Base-by-base conservation (phyloP, 2,888 invertebrate genomes). In the Phaedon cochleariae region DNA sequence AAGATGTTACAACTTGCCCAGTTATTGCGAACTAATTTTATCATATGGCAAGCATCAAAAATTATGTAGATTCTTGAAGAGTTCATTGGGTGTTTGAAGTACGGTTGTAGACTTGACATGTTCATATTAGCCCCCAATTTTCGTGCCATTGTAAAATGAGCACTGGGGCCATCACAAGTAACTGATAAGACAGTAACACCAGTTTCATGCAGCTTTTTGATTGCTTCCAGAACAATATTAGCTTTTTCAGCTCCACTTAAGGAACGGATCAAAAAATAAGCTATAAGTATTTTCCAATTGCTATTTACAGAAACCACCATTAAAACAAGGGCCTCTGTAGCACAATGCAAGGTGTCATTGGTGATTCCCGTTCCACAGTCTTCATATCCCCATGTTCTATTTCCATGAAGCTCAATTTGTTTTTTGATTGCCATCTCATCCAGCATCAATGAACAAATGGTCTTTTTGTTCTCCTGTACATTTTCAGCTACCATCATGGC, bases 381-480 rank as follows among this genome's bases (percentile, higher is more conserved):
- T 54, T 68, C 58, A 34, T 73, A 45, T 20, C 70, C 68, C 45
- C 55, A 29, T n/a, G 70, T 49, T 37, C 70, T 70, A 45, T 61
- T 62, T 29, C 57, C 68, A 15, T 65, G 52, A 31, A 73, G 63
- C 58, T 68, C 70, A 18, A 71, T 53, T 58, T 69, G 71, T 59
- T 73, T 67, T 34, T 49, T 62, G 5, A 63, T 62, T 37, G 63
- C 57, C 45, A 79, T 78, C 67, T 79, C 76, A 67, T 77, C 77
- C 15, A 79, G 62, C 5, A 77, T 60, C 46, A 79, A 53, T 54
- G 68, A 65, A 61, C 72, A 74, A 10, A 73, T 2, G 21, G 68
- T 54, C 54, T 57, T 17, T 58, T 67, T 46, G 12, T 26, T 37
- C 20, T 26, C 10, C 6, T 59, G 12, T 51, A 69, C 48, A 48